phyloP scores from a whole-genome alignment of 2,113 vertebrate genomes.

The Scytalopus superciliaris region DNA sequence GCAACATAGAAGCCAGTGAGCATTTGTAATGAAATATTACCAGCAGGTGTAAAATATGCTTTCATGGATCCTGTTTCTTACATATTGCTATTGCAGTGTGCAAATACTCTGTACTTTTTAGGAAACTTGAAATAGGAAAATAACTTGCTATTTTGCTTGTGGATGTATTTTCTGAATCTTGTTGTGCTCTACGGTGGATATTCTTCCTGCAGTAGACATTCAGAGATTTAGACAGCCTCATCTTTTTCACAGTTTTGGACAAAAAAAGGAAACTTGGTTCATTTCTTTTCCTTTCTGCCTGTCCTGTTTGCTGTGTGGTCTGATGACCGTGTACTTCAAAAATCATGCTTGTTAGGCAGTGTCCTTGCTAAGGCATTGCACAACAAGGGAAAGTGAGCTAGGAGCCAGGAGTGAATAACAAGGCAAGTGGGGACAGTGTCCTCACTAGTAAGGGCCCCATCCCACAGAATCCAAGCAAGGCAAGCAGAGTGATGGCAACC shows the following conservation, averaged over 20 bases:
- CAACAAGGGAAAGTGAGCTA: neutral
- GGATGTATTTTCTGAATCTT: neutral
- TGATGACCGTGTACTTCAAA: neutral
- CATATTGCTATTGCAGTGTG: neutral
- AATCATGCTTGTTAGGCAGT: neutral
- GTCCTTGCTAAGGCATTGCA: neutral
- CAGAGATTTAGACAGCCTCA: neutral
- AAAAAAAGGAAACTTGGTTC: neutral
- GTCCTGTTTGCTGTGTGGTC: neutral
- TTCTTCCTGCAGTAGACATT: neutral
- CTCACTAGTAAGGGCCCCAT: neutral
- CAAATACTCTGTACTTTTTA: neutral
- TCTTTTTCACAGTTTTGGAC: neutral
- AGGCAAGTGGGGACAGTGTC: neutral
- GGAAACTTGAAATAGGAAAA: neutral
- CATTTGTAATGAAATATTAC: neutral
- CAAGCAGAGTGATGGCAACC: neutral
- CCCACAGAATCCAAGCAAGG: neutral
- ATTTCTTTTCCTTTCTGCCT: neutral
- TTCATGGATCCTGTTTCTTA: neutral
- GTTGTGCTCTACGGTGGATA: neutral
- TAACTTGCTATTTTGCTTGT: neutral
- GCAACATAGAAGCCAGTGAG: neutral
- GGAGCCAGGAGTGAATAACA: neutral
- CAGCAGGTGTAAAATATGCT: neutral